These are phyloP conservation scores for Leptinotarsa lineolata DNA, from an alignment of 1,140 invertebrate species.

Conservation along the genomic window DNA sequence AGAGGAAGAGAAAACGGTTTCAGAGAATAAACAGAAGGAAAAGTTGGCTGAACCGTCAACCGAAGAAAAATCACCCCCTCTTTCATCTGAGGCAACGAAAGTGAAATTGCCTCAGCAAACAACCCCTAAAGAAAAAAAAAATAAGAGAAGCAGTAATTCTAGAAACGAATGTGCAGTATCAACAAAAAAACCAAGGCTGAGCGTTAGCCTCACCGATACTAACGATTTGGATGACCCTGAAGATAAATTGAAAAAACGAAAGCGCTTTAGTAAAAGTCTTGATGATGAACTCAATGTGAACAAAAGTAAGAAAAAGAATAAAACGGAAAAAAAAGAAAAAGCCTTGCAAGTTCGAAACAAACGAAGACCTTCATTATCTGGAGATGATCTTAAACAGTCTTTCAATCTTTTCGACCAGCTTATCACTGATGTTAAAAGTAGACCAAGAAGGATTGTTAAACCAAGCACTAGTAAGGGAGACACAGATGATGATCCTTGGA, in stretches of 20 bases:
- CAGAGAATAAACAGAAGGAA: not conserved
- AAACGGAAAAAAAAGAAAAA: slow-evolving; percentile 5
- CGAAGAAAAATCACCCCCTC: not conserved
- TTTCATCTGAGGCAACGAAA: not conserved
- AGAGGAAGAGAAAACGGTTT: not conserved
- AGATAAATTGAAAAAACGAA: not conserved
- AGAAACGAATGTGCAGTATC: not conserved
- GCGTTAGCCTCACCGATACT: not conserved
- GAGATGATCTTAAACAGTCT: not conserved
- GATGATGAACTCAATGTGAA: slow-evolving; percentile 21
- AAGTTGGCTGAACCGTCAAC: slow-evolving; percentile 4
- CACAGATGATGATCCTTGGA: slow-evolving; percentile 26
- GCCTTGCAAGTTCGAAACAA: not conserved
- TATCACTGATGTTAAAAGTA: slow-evolving; percentile 39
- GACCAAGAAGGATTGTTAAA: slow-evolving; percentile 35
- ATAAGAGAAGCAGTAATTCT: not conserved
- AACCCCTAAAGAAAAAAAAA: not conserved
- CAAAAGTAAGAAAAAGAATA: slow-evolving; percentile 17
- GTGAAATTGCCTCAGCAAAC: not conserved
- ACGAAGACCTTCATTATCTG: not conserved
- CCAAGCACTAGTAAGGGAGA: slow-evolving; percentile 8
- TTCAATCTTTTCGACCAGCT: slow-evolving; percentile 33
- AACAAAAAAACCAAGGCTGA: not conserved
- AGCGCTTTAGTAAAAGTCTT: slow-evolving; percentile 33
- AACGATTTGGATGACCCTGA: not conserved